Base-by-base conservation (phyloP, 1,140 invertebrate species). In the Potamilus streckersoni region DNA sequence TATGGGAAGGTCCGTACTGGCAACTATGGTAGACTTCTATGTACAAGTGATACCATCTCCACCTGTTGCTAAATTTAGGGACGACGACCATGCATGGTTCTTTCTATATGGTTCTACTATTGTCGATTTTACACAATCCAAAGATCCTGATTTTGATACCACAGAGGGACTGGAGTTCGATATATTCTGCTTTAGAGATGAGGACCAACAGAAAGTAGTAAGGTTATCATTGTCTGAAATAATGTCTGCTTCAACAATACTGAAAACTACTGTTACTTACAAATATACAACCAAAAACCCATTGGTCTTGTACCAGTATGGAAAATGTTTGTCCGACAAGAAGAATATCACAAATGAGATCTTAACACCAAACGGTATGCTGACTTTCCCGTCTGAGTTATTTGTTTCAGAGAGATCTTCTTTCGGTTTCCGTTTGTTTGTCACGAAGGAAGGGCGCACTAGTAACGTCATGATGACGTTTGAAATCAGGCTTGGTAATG, bases 71-170 rank as follows among this genome's bases (percentile, higher is more conserved):
- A 66, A 78, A 0, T 85, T 89, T 17, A 74, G 73, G 20, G 84
- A 83, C 6, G 69, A 81, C 13, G 80, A 84, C 20, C 74, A 77
- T 38, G 79, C 76, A 11, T 80, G 73, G 71, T 82, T 86, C 74
- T 74, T 85, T 31, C 75, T 80, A 17, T 87, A 85, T 63, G 85
- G 81, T 6, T 84, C 78, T 14, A 80, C 85, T 11, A 85, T 83
- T n/a, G 76, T 88, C 57, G 82, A 89, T 69, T 80, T 89, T 59
- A 74, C 73, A 14, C 74, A 69, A 23, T 87, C 86, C 2, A 71
- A 80, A 58, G 88, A 89, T 74, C 88, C 88, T 2, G 88, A 89
- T 74, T 79, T 87, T 14, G 38, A 74, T 8, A 75, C 72, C 16
- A 76, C 79, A 58, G 71, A 81, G 38, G 84, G 79, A 23, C 55